Evolutionary conservation across 2,113 vertebrate genomes (phyloP).

Genomic region (Rissa tridactyla): DNA sequence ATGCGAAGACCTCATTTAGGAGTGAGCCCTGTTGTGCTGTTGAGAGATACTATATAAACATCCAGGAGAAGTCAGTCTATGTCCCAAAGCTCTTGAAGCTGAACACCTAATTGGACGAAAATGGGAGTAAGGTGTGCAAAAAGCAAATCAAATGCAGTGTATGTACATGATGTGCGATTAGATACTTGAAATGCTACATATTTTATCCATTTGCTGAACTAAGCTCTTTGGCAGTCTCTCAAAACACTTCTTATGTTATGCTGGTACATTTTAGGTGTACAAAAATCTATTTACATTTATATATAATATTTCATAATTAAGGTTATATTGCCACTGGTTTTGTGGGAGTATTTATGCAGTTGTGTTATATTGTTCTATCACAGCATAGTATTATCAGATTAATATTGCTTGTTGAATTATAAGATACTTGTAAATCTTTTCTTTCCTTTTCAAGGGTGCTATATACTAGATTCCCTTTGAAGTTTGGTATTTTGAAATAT

Average conservation of each 20-base stretch:
- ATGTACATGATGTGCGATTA: neutral
- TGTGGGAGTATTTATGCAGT: neutral
- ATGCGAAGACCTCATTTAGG: neutral
- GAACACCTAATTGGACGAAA: neutral
- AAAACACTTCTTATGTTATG: neutral
- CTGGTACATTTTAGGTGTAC: neutral
- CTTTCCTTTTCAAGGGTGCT: neutral
- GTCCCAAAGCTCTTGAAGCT: neutral
- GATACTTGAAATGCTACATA: neutral
- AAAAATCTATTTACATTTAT: neutral
- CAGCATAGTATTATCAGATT: neutral
- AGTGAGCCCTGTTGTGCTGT: neutral
- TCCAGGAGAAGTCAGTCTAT: neutral
- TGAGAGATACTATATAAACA: neutral
- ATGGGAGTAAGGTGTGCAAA: neutral
- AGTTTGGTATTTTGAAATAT: neutral
- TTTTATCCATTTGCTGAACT: neutral
- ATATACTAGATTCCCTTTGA: neutral
- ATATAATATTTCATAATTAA: neutral
- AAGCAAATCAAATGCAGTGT: neutral
- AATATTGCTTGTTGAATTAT: neutral
- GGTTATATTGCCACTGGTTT: neutral
- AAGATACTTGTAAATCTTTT: neutral
- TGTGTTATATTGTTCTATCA: neutral
- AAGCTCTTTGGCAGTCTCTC: neutral